A percentile compares a stretch with the other conserved stretches of the same genome.
Conservation (phyloP, 2,113 vertebrate species). For the Psilopsiagon aymara region DNA sequence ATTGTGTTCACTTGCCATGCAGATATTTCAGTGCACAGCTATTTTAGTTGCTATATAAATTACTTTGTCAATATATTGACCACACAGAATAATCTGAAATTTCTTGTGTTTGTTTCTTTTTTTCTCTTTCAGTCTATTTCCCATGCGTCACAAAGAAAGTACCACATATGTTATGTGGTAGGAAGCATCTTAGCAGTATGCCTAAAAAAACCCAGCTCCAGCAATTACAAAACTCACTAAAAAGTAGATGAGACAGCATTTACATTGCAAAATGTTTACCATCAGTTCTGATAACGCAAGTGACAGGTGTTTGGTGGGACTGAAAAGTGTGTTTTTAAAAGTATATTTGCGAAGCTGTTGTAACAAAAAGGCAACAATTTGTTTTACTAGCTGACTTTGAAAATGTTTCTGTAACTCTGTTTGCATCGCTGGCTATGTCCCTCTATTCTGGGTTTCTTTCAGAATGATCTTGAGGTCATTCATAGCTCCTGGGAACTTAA, state of each 20-base stretch:
- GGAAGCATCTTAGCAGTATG: not conserved
- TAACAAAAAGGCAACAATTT: not conserved
- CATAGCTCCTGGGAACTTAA: conserved; percentile 14
- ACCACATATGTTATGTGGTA: not conserved
- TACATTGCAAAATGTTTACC: not conserved
- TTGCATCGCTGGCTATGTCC: not conserved
- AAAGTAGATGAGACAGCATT: not conserved
- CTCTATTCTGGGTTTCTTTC: not conserved
- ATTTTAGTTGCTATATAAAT: not conserved
- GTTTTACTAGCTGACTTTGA: not conserved
- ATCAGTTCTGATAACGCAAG: not conserved
- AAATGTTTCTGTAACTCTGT: conserved; percentile 7
- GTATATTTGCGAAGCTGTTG: not conserved
- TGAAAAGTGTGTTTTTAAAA: not conserved
- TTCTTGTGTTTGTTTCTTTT: not conserved
- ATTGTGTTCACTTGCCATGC: not conserved
- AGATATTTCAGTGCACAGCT: not conserved
- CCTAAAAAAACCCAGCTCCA: not conserved
- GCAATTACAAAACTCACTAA: not conserved
- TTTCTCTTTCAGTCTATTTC: not conserved
- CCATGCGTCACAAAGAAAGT: not conserved
- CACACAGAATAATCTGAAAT: not conserved
- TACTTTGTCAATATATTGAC: not conserved
- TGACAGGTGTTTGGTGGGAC: not conserved
- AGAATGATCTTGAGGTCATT: conserved; percentile 19